Evolutionary conservation across 2,888 invertebrate species (phyloP).

Genomic region (Stenichneumon culpator): DNA sequence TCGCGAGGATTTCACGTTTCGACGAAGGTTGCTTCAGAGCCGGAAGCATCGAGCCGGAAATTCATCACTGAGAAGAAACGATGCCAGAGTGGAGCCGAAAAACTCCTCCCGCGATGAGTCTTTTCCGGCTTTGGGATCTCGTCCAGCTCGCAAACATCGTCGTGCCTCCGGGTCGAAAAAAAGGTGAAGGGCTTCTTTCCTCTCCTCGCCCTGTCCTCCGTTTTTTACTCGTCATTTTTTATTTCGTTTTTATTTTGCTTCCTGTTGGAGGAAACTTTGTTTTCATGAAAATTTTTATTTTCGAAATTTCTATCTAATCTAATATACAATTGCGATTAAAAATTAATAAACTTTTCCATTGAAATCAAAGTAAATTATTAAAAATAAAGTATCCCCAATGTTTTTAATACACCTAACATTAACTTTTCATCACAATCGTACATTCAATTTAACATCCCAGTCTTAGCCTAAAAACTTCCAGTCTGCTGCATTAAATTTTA

Average conservation of each 20-base stretch:
- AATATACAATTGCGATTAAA: too few species aligned
- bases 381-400: too few species aligned
- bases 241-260: neutral
- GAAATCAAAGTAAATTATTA: too few species aligned
- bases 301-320: too few species aligned
- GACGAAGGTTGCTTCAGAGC: neutral
- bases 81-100: constrained; percentile 7
- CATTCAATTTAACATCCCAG: too few species aligned
- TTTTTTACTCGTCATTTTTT: neutral
- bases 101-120: neutral
- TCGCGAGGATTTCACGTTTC: neutral
- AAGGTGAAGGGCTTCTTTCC: neutral
- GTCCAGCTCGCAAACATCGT: neutral
- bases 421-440: too few species aligned
- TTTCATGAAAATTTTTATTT: too few species aligned
- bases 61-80: neutral
- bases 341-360: too few species aligned
- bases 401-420: too few species aligned
- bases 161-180: neutral
- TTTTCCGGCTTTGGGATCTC: neutral
- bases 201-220: neutral
- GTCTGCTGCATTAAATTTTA: too few species aligned
- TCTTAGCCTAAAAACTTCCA: too few species aligned
- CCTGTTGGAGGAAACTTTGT: too few species aligned
- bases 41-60: constrained; percentile 2